Conservation (phyloP, 2,888 invertebrate species). For the Lydus trimaculatus region DNA sequence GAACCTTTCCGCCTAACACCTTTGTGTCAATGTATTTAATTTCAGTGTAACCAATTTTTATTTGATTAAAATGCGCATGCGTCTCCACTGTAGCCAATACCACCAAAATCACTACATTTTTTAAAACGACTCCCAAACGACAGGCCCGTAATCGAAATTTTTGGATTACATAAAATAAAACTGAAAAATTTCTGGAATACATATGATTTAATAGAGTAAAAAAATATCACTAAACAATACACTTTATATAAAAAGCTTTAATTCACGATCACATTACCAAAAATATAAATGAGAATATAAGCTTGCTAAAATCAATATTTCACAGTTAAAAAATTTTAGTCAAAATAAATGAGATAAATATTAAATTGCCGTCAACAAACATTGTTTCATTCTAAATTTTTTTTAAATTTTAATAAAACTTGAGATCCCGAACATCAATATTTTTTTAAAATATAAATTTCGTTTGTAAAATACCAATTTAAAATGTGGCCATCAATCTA, state of each 20-base stretch:
- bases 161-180: not conserved
- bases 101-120: not conserved
- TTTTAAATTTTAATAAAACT: conserved; percentile 45
- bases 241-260: conserved; percentile 60
- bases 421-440: conserved; percentile 53
- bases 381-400: conserved; percentile 42
- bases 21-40: not conserved
- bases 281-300: conserved; percentile 50
- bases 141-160: not conserved
- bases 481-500: conserved; percentile 40
- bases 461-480: conserved; percentile 36
- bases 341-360: conserved; percentile 40
- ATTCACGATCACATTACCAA: conserved; percentile 60
- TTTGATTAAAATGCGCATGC: not conserved
- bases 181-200: conserved; percentile 50
- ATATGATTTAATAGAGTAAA: conserved; percentile 60
- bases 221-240: conserved; percentile 61
- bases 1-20: too few relatives aligned
- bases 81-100: too few relatives aligned
- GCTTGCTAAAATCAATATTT: conserved; percentile 44
- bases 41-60: too few relatives aligned
- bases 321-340: conserved; percentile 43
- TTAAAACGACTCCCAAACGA: not conserved
- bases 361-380: conserved; percentile 35
- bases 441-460: conserved; percentile 46